These are phyloP conservation scores for Eueides isabella DNA, from an alignment of 1,140 invertebrate genomes.

Conservation along the genomic window DNA sequence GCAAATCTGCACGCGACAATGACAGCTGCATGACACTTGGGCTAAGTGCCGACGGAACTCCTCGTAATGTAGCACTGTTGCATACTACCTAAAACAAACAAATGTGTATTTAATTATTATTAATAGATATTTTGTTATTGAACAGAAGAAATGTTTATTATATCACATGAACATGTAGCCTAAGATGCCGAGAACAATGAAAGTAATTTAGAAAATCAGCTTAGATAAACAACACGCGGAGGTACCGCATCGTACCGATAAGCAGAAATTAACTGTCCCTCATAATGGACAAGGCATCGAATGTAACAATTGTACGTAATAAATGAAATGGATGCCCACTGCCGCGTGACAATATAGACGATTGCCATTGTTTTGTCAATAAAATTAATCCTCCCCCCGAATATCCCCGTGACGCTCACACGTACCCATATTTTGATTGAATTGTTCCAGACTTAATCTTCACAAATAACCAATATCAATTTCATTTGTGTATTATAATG, in stretches of 20 bases:
- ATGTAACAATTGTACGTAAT: conserved; percentile 3
- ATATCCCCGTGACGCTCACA: conserved; percentile 51
- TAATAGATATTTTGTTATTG: neutral
- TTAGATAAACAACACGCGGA: conserved; percentile 18
- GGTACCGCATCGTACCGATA: conserved; percentile 18
- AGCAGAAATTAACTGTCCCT: conserved; percentile 27
- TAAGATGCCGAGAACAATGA: conserved; percentile 11
- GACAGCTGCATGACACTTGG: conserved; percentile 90
- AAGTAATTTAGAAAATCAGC: conserved; percentile 24
- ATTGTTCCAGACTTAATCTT: conserved; percentile 67
- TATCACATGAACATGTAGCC: neutral
- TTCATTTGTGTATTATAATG: conserved; percentile 41
- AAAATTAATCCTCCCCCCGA: conserved; percentile 66
- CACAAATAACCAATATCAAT: conserved; percentile 63
- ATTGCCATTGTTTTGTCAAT: conserved; percentile 63
- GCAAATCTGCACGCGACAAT: conserved; percentile 90
- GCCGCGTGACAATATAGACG: conserved; percentile 44
- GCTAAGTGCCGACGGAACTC: conserved; percentile 89
- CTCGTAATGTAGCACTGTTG: conserved; percentile 90
- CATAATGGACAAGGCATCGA: conserved; percentile 13
- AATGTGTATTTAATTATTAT: neutral
- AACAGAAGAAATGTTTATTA: neutral
- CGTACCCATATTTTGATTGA: conserved; percentile 68
- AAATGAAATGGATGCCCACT: conserved; percentile 32
- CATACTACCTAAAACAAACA: conserved; percentile 87